Evolutionary conservation across 2,113 vertebrate species (phyloP), one percentile per base, ranked within the genome.

Genomic region (Passer domesticus): DNA sequence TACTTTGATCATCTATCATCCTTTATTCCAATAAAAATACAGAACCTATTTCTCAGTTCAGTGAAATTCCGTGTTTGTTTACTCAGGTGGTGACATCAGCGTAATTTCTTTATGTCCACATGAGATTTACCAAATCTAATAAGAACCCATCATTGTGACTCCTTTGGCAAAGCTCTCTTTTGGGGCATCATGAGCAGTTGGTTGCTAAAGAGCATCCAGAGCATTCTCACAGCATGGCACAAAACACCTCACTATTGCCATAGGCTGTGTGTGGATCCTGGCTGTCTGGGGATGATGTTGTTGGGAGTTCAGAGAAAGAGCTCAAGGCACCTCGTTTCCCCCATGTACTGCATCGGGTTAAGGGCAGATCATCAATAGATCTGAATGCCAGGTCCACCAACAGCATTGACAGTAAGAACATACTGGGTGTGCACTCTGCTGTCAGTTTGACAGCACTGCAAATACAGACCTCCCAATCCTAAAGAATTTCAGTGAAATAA

Each of bases 131-230:
- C 15, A 58, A 73, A 35, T 44, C 62, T 64, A 27, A 9, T 63
- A 43, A 75, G 78, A 85, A 81, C 20, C 24, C 16, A 37, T 37
- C 24, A 4, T 16, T 12, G 39, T 39, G 33, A 43, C 24, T 70
- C 8, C 37, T 2, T 1, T 52, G 37, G 49, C 64, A 66, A 9
- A 58, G 47, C 25, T 31, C 22, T 22, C 55, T 81, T 66, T 62
- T 35, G 62, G 44, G 44, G 25, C 31, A 41, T 13, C 4, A 4
- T 0, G 1, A 73, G 22, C 0, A 3, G 35, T 25, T 6, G 7
- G 30, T 17, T 68, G 30, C 35, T 47, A 18, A 73, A 59, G 35
- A 80, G 52, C 20, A 81, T 19, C 41, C 23, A 77, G 46, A 13
- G 31, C 22, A 11, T 62, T 89, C 50, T 95, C 46, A 52, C 3